Evolutionary conservation across 1,140 invertebrate genomes (phyloP), one percentile per base, ranked within the genome.

Genomic region (Brachystomella parvula): DNA sequence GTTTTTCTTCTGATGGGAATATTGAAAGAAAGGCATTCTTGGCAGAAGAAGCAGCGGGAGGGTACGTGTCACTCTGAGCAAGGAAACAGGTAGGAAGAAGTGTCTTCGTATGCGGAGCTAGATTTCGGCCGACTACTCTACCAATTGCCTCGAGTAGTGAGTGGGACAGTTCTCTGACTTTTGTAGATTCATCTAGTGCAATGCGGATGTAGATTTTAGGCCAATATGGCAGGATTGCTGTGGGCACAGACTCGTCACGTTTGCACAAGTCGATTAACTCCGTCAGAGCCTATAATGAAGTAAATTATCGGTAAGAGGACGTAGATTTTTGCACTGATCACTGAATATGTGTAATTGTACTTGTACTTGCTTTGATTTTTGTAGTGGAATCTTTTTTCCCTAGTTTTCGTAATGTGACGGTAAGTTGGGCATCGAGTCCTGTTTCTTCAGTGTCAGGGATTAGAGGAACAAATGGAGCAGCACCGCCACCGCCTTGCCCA

Each of bases 311-410:
- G 2, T 30, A 30, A 15, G 24, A 35, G 15, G 28, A 12, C 2
- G 2, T 39, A 12, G 2, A 53, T 31, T 9, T 9, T 29, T 61
- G 53, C 30, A 31, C 29, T 61, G 12, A 30, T 29, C 30, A 1
- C 9, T 1, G 3, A 6, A 49, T 33, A 32, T 39, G 31, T 44
- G 9, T 28, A 9, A 6, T 60, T 32, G 3, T 12, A 19, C 31
- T 57, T 56, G 47, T 17, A 24, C 12, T 68, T 76, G 88, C 88
- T 81, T 93, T 94, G 35, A 87, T 82, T 78, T 90, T 93, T 2
- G 92, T 95, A 1, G 85, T 86, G 2, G 84, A 78, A 83, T 94
- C 90, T 76, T 89, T 92, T 76, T 95, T 95, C 28, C 83, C 84
- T 78, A 94, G 83, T 79, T 89, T 89, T 65, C 87, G 86, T 21